Evolutionary conservation across 1,140 invertebrate genomes (phyloP), one percentile per base, ranked within the genome.

Genomic region (Bombus sylvicola): DNA sequence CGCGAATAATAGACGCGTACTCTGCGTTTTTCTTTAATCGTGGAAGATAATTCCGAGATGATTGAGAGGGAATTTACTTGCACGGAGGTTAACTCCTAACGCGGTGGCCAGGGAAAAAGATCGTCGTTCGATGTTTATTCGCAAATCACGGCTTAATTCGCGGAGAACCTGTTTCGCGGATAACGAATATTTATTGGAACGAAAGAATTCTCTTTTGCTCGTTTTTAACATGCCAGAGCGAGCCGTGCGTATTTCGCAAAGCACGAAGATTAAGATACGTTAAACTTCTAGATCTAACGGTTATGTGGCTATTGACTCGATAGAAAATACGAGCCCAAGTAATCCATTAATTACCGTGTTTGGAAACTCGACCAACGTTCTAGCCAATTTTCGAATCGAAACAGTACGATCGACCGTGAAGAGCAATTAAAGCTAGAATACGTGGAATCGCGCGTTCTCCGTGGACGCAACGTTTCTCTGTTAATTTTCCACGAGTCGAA

Each of bases 401-500:
- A 53, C 47, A 22, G 47, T 22, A 53, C 47, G 47, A 53, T 53
- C 18, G 47, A 53, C 47, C 47, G 47, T 53, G 47, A 53, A 53
- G 18, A 22, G 18, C 47, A 18, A 53, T 53, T 22, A 22, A 53
- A 53, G 47, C 47, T 53, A 2, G 47, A 53, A 53, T 22, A 22
- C 28, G 62, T 31, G 8, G n/a, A 66, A 31, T 34, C 47, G 47
- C 47, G 47, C 59, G 28, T 28, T 62, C 59, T 62, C 59, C 59
- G 28, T n/a, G 18, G 13, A 66, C 31, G 15, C 1, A 15, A 59
- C 76, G 53, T 41, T 43, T 62, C 53, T 43, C 53, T 5, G n/a
- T 25, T 37, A 47, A 59, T 79, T 77, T 87, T 47, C 57, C 28
- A 22, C 77, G 59, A 41, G 12, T 66, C 18, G 37, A 25, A n/a